Evolutionary conservation across 1,140 invertebrate genomes (phyloP).

Genomic region (Macrobrachium nipponense): DNA sequence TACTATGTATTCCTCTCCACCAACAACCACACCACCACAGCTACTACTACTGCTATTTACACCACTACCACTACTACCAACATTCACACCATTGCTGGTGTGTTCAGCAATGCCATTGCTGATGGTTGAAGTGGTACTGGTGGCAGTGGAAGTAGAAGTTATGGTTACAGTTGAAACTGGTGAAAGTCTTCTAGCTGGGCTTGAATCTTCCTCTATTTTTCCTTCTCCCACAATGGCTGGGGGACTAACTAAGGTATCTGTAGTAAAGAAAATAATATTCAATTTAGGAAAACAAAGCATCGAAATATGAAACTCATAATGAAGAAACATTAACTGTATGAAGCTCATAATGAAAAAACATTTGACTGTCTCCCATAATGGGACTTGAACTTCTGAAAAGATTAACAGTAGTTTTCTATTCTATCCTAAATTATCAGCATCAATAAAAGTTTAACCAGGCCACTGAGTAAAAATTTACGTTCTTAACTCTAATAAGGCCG

Average conservation of each 20-base stretch:
- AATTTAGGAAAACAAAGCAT: neutral
- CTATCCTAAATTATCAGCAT: too few relatives aligned
- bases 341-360: neutral
- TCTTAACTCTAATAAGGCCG: too few relatives aligned
- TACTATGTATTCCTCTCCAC: constrained; percentile 85
- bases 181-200: neutral
- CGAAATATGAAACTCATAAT: neutral
- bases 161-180: neutral
- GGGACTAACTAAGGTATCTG: constrained; percentile 53
- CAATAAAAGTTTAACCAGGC: too few relatives aligned
- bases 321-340: neutral
- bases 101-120: constrained; percentile 41
- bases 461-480: too few relatives aligned
- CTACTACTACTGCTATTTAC: neutral
- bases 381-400: too few relatives aligned
- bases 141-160: constrained; percentile 12
- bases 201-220: neutral
- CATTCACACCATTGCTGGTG: constrained; percentile 6
- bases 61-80: constrained; percentile 13
- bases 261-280: neutral
- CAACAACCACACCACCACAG: constrained; percentile 73
- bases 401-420: too few relatives aligned
- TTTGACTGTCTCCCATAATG: too few relatives aligned
- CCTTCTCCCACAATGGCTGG: constrained; percentile 22
- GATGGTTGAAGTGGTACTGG: neutral